Base-by-base conservation (phyloP, 2,113 vertebrate species). In the Eubucco bourcierii region DNA sequence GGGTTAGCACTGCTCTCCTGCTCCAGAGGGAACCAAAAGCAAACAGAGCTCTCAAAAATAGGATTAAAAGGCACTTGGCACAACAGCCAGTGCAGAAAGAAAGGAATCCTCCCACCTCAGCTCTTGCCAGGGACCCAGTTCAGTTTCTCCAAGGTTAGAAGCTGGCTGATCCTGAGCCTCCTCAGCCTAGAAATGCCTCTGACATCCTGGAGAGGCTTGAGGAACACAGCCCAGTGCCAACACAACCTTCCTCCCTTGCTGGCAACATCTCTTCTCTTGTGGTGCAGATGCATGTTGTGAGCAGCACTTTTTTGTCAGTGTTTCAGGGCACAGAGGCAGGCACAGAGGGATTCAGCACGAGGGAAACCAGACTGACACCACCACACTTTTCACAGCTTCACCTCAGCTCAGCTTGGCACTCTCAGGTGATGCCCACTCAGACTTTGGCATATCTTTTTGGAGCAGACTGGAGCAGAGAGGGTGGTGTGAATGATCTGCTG, bases 21-120 rank as follows among this genome's bases (percentile, higher is more conserved):
- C 87, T 92, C 3, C 0, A 77, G 94, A 80, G 79, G 81, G 79
- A 82, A 52, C 74, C 74, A 71, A 87, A 87, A 85, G 81, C 72
- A 94, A 72, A 92, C 68, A 52, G 33, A 78, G 68, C 81, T 82
- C 81, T 91, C 79, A 93, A 77, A 92, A 87, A 90, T 2, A 85
- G 81, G 11, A 79, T 93, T 87, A 53, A 78, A 91, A 86, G 65
- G 59, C 59, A 65, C 15, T 29, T 72, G 80, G 84, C 83, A 90
- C 55, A 93, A 94, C 93, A 88, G 87, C 5, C 67, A 80, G n/a
- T 27, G 66, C 83, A 92, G 59, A 90, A 65, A 90, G 63, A n/a
- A 50, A 63, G 71, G 87, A 82, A 59, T 59, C 12, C 19, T 92
- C 29, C 67, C 65, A 60, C 5, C 14, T 59, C 41, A 44, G 47